phyloP scores from a whole-genome alignment of 30 jellyfish, hydroid and myxozoan genomes.

The Aurelia sp. region DNA sequence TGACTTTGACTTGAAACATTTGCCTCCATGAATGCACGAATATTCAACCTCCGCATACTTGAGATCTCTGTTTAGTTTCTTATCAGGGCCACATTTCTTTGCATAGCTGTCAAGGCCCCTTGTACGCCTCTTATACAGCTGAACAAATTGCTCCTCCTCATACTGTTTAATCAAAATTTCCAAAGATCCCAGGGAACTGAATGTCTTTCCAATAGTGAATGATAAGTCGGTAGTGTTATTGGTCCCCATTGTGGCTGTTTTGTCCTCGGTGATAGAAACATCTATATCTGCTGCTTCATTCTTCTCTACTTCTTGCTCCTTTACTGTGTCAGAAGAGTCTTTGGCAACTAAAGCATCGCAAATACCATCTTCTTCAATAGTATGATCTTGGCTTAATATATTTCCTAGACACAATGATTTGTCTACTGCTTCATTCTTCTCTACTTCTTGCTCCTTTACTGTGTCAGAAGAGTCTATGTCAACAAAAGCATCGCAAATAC shows the following conservation, averaged over 20 bases:
- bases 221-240: not conserved
- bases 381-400: too few relatives aligned
- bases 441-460: too few relatives aligned
- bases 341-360: too few relatives aligned
- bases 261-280: not conserved
- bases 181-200: constrained; percentile 22
- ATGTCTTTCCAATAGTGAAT: constrained; percentile 26
- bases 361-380: too few relatives aligned
- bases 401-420: too few relatives aligned
- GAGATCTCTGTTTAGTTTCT: constrained; percentile 11
- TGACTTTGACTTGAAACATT: constrained; percentile 46
- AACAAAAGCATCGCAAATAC: too few relatives aligned
- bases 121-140: constrained; percentile 30
- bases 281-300: not conserved
- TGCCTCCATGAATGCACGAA: constrained; percentile 51
- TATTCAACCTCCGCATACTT: constrained; percentile 40
- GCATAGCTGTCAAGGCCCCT: constrained; percentile 22
- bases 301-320: too few relatives aligned
- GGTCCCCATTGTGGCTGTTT: constrained; percentile 25
- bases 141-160: constrained; percentile 19
- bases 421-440: too few relatives aligned
- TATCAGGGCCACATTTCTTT: constrained; percentile 30
- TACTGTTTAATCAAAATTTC: constrained; percentile 7
- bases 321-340: too few relatives aligned
- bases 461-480: too few relatives aligned